phyloP scores from a whole-genome alignment of 35 echinoderm and acorn worm species.

The Hemicentrotus pulcherrimus region DNA sequence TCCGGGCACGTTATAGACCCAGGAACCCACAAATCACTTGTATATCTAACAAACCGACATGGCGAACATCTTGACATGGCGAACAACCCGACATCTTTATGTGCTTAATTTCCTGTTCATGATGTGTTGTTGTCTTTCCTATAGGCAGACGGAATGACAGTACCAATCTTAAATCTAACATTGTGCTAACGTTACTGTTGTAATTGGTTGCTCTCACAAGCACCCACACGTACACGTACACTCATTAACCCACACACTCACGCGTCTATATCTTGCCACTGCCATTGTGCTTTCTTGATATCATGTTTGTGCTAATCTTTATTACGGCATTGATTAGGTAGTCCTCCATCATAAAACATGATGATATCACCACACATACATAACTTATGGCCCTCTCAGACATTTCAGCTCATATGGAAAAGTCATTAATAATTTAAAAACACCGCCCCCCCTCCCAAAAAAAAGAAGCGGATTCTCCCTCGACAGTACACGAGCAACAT shows the following conservation, averaged over 20 bases:
- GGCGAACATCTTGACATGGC: neutral
- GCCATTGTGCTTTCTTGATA: too few relatives aligned
- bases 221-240: too few relatives aligned
- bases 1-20: neutral
- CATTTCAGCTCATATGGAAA: neutral
- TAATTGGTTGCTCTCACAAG: too few relatives aligned
- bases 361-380: neutral
- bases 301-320: too few relatives aligned
- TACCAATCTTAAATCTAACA: neutral
- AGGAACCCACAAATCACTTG: neutral
- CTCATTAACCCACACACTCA: too few relatives aligned
- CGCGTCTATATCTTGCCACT: too few relatives aligned
- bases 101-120: conserved; percentile 11
- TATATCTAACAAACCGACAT: neutral
- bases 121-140: neutral
- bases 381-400: neutral
- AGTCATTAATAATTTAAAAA: neutral
- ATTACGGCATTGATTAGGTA: neutral
- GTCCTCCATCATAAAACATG: neutral
- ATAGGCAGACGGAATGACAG: neutral
- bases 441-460: too few relatives aligned
- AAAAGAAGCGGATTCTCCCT: neutral
- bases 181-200: neutral
- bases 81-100: neutral
- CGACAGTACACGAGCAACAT: neutral